Base-by-base conservation (phyloP, 1,140 invertebrate species). In the Eupristina koningsbergeri region DNA sequence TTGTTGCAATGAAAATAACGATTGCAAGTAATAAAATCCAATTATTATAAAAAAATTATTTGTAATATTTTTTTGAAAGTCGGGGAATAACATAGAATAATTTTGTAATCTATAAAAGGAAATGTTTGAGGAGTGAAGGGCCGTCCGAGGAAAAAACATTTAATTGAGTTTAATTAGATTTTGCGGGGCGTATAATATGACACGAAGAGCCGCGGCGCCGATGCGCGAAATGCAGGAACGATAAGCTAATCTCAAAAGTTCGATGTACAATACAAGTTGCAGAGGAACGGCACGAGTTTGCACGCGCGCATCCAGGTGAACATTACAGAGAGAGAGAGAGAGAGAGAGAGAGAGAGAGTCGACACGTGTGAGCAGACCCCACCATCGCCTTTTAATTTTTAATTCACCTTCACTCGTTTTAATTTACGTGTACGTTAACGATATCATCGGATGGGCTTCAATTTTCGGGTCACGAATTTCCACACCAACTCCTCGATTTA, bases 301-400 rank as follows among this genome's bases (percentile, higher is more conserved):
- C 58, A 15, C 34, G 29, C 63, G 63, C 2, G 45, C 63, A 58
- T 58, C 50, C 75, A 78, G 76, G 61, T 83, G 76, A 83, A 79
- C 73, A 83, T 79, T 19, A 34, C 45, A 29, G 29, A 41, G 41
- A 31, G n/a, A 61, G 29, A 67, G 41, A 45, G 41, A n/a, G 41
- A 45, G 41, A 5, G 41, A 45, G 11, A 11, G 6, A 11, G 11
- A 11, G 45, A 22, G 29, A 8, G 17, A 50, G 0, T 8, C 0
- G 34, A 71, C n/a, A 3, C 69, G 67, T 34, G 67, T 45, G n/a
- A n/a, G n/a, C n/a, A n/a, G n/a, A n/a, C n/a, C n/a, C 71, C 80
- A 45, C n/a, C 64, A 58, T 50, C 45, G 71, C 41, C 64, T 63
- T 50, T 50, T 45, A 45, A 45, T 13, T 50, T 50, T 50, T 50